Evolutionary conservation across 2,888 invertebrate species (phyloP), one percentile per base, ranked within the genome.

Genomic region (Sylvicola cinctus): DNA sequence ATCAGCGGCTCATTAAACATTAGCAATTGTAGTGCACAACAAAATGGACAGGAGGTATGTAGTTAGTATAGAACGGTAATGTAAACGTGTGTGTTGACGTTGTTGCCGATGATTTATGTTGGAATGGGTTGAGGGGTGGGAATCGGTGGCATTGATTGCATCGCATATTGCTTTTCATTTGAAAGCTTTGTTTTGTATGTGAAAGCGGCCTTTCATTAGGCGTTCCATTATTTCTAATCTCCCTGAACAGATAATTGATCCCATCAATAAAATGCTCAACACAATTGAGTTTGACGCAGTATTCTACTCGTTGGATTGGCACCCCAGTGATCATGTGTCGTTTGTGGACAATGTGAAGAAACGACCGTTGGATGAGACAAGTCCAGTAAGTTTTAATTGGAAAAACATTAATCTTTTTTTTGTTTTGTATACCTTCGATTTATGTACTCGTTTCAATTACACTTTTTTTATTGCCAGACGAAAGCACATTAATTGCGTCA

Each of bases 251-350:
- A 85, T 93, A 33, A 72, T 93, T 42, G 84, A 84, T 42, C 83
- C 90, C 1, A 90, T 90, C 47, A 93, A 95, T 62, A 68, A 72
- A 28, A 62, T 91, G 27, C 60, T 88, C 51, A 79, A 80, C 34
- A 68, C 71, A 1, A 75, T 85, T 8, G 66, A 72, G 35, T 93
- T 91, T 55, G 83, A 90, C 60, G 70, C 75, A 17, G 74, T 88
- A 30, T 84, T 87, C 58, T 96, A 93, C 62, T 87, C 93, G 0
- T 65, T 84, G 46, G 96, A 96, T 62, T 96, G 95, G 93, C 96
- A 96, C 63, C 95, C 95, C 0, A 73, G 75, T 28, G 79, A 91
- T 61, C 91, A 91, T 59, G 85, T 95, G 26, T 93, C 93, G 6
- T 96, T 96, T 60, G 78, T 90, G 43, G 93, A 95, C 54, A 95